Conservation (phyloP, 2,888 invertebrate genomes). For the Merodon equestris region DNA sequence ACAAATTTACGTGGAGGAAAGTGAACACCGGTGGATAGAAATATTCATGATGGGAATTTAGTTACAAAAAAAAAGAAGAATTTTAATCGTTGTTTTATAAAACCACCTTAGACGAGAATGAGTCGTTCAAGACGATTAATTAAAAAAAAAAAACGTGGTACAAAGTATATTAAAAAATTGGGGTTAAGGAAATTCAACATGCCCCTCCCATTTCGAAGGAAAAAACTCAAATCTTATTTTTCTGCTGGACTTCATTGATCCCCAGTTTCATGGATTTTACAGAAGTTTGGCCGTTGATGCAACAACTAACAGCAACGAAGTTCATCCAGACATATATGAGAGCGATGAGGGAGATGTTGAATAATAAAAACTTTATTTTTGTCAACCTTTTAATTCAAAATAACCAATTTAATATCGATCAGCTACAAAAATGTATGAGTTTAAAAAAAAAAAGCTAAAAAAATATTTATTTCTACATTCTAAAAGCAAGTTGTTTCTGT, state of each 20-base stretch:
- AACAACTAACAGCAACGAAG: constrained; percentile 1
- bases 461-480: neutral
- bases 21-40: too few species aligned
- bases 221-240: too few species aligned
- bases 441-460: neutral
- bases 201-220: constrained; percentile 11
- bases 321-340: too few species aligned
- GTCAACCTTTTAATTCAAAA: neutral
- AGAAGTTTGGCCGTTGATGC: constrained; percentile 20
- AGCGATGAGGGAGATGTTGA: too few species aligned
- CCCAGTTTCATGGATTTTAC: constrained; percentile 14
- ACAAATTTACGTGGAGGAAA: constrained; percentile 14
- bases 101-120: constrained; percentile 14
- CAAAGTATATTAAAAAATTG: constrained; percentile 6
- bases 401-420: too few species aligned
- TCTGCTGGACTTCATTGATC: constrained; percentile 13
- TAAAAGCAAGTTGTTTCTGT: neutral
- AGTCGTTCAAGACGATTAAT: too few species aligned
- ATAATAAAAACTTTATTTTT: neutral
- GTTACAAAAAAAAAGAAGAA: too few species aligned
- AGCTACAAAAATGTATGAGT: neutral
- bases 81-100: too few species aligned
- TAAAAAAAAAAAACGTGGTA: constrained; percentile 15
- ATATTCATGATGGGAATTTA: too few species aligned
- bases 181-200: too few species aligned